phyloP scores from a whole-genome alignment of 1,140 invertebrate genomes.

The Ruditapes philippinarum region DNA sequence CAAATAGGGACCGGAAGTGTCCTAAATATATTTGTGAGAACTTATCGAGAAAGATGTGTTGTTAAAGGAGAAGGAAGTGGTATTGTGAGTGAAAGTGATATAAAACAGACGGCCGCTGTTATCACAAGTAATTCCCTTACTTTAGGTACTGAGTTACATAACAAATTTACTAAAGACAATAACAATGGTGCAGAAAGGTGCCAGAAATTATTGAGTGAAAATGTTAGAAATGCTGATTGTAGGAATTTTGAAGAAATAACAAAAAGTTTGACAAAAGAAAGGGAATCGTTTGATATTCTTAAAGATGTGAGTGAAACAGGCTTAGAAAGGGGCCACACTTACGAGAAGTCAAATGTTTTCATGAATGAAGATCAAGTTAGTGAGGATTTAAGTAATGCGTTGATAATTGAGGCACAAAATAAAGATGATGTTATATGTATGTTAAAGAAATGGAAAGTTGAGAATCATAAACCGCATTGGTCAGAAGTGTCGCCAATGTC shows the following conservation, averaged over 20 bases:
- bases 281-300: neutral
- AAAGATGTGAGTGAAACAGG: neutral
- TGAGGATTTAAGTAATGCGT: neutral
- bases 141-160: neutral
- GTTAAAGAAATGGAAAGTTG: neutral
- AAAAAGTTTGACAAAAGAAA: neutral
- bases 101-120: neutral
- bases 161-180: neutral
- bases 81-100: neutral
- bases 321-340: neutral
- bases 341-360: neutral
- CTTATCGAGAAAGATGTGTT: too few species aligned
- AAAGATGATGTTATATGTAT: neutral
- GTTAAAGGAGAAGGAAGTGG: neutral
- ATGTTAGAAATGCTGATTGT: neutral
- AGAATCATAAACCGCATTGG: conserved; percentile 3
- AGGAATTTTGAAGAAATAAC: neutral
- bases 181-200: neutral
- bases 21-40: too few species aligned
- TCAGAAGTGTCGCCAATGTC: neutral
- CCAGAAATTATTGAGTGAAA: neutral
- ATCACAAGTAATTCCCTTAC: neutral
- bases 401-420: neutral
- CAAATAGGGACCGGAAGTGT: too few species aligned
- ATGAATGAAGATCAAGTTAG: neutral